Evolutionary conservation across 1,140 invertebrate genomes (phyloP).

Genomic region (Cydia amplana): DNA sequence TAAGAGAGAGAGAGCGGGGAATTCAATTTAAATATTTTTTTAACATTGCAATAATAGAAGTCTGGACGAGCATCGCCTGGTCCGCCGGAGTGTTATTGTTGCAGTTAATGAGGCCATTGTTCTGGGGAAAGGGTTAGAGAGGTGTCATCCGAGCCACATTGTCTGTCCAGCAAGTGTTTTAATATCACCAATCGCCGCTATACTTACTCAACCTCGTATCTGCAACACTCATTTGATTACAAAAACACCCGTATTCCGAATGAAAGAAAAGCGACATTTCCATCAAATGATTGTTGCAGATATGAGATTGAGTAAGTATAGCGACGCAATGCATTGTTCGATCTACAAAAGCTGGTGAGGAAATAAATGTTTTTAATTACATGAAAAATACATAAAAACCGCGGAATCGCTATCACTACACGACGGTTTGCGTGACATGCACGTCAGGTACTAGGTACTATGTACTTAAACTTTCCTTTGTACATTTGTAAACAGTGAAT

Average conservation of each 20-base stretch:
- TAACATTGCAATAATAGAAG: conserved; percentile 49
- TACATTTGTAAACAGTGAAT: conserved; percentile 1
- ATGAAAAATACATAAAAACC: background rate
- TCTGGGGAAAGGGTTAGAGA: conserved; percentile 47
- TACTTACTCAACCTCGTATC: too few species aligned
- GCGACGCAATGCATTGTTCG: conserved; percentile 48
- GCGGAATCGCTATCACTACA: background rate
- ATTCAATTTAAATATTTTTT: conserved; percentile 56
- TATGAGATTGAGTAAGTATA: too few species aligned
- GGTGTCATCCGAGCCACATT: conserved; percentile 64
- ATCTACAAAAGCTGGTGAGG: background rate
- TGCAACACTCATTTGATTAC: too few species aligned
- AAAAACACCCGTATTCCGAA: too few species aligned
- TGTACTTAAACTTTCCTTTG: background rate
- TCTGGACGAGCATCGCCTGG: conserved; percentile 40
- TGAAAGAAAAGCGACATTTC: too few species aligned
- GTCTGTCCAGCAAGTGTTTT: conserved; percentile 57
- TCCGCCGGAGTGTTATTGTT: conserved; percentile 62
- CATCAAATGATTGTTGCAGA: too few species aligned
- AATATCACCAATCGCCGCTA: conserved; percentile 52
- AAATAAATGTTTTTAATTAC: conserved; percentile 1
- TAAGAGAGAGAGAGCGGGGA: conserved; percentile 34
- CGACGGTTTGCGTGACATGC: background rate
- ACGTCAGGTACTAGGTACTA: background rate
- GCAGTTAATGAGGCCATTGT: conserved; percentile 68